Evolutionary conservation across 2,113 vertebrate genomes (phyloP).

Genomic region (Scalopus aquaticus): DNA sequence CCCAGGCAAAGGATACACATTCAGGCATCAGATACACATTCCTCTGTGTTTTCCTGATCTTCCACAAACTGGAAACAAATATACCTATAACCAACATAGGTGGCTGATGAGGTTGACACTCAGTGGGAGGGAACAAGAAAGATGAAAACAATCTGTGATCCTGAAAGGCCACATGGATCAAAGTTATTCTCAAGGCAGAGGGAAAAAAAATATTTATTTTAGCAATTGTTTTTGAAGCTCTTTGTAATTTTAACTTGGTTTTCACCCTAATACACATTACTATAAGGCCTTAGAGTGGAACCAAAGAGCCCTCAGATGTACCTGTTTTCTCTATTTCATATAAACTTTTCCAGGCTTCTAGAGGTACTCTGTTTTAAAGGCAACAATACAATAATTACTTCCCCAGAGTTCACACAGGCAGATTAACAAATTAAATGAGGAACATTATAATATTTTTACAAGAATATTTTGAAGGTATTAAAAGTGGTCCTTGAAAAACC

Average conservation of each 20-base stretch:
- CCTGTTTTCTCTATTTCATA: slow-evolving; percentile 12
- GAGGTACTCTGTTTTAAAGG: neutral
- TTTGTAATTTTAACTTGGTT: neutral
- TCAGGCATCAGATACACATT: neutral
- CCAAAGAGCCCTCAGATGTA: neutral
- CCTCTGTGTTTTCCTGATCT: neutral
- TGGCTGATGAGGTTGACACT: neutral
- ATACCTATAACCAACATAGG: neutral
- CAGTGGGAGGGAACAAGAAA: neutral
- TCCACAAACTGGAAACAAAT: neutral
- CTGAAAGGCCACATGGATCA: neutral
- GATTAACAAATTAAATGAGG: neutral
- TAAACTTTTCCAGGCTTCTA: neutral
- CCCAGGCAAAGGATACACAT: neutral
- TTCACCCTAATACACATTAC: neutral
- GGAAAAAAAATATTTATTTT: neutral
- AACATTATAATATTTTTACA: neutral
- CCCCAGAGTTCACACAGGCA: neutral
- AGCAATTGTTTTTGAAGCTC: neutral
- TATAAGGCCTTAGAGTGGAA: neutral
- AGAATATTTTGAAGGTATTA: neutral
- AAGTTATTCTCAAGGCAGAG: neutral
- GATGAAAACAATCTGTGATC: neutral
- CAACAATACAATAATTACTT: neutral
- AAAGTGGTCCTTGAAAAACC: slow-evolving; percentile 17